Evolutionary conservation across 2,113 vertebrate genomes (phyloP).

Genomic region (Vidua macroura): DNA sequence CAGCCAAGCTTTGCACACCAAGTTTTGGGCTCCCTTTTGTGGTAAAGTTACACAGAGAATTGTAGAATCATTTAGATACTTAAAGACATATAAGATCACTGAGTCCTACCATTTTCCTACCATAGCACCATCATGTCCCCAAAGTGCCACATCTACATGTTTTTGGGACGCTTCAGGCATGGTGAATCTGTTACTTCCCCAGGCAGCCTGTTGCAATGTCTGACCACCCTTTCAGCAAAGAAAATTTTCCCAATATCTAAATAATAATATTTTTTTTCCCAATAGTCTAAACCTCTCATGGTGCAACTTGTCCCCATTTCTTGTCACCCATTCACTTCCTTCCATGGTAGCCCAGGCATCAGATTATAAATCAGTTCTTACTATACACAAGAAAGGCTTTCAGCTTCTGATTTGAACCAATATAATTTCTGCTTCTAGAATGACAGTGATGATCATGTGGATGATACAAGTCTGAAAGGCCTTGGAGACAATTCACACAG

Average conservation of each 20-base stretch:
- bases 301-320: background rate
- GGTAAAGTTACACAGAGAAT: background rate
- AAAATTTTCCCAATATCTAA: background rate
- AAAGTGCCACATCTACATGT: background rate
- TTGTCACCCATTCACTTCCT: background rate
- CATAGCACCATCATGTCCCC: background rate
- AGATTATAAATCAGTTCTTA: background rate
- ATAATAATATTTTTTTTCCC: too few species aligned
- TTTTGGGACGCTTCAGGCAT: background rate
- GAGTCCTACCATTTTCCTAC: background rate
- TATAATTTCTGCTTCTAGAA: conserved; percentile 5
- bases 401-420: background rate
- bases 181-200: background rate
- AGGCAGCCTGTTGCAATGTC: background rate
- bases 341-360: background rate
- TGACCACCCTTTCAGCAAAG: background rate
- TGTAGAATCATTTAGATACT: background rate
- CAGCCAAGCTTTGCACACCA: background rate
- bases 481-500: background rate
- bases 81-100: background rate
- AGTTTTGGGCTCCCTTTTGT: rapidly evolving
- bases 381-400: rapidly evolving
- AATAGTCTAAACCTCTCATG: background rate
- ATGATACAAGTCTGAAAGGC: background rate
- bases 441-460: background rate